A percentile compares a stretch with the other conserved stretches of the same genome.
Conservation (phyloP, 1,140 invertebrate genomes). For the Cardiocondyla obscurior region DNA sequence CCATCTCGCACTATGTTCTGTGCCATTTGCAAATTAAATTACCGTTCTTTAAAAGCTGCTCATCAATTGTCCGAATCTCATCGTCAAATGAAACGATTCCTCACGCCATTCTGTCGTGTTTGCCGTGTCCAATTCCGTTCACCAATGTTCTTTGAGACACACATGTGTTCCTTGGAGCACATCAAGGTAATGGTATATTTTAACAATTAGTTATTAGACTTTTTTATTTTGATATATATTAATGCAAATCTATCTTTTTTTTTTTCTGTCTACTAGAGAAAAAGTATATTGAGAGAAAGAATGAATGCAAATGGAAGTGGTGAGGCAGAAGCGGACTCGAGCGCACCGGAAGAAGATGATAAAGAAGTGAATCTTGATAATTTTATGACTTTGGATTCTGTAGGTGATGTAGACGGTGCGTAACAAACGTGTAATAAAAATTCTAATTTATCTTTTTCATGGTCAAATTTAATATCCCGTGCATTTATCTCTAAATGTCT, state of each 20-base stretch:
- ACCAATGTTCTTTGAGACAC: slow-evolving; percentile 92
- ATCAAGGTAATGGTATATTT: slow-evolving; percentile 86
- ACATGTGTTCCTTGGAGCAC: slow-evolving; percentile 91
- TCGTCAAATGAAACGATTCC: slow-evolving; percentile 91
- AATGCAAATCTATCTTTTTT: neutral
- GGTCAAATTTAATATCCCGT: neutral
- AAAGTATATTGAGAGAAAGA: slow-evolving; percentile 77
- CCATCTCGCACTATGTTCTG: slow-evolving; percentile 88
- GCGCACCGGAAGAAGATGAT: slow-evolving; percentile 86
- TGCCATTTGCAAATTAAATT: slow-evolving; percentile 91
- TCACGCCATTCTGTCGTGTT: slow-evolving; percentile 90
- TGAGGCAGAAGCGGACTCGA: slow-evolving; percentile 82
- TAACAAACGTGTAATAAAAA: slow-evolving; percentile 17
- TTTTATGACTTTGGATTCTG: slow-evolving; percentile 92
- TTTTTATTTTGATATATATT: neutral
- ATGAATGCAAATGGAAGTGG: slow-evolving; percentile 74
- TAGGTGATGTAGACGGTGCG: slow-evolving; percentile 92
- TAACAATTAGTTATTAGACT: neutral
- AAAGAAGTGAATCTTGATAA: slow-evolving; percentile 92
- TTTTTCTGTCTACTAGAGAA: slow-evolving; percentile 74
- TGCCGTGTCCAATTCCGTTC: slow-evolving; percentile 90
- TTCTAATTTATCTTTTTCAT: neutral
- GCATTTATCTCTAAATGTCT: neutral
- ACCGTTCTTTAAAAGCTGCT: slow-evolving; percentile 89
- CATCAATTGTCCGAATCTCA: slow-evolving; percentile 91